Base-by-base conservation (phyloP, 2,113 vertebrate genomes). In the Rostratula benghalensis region DNA sequence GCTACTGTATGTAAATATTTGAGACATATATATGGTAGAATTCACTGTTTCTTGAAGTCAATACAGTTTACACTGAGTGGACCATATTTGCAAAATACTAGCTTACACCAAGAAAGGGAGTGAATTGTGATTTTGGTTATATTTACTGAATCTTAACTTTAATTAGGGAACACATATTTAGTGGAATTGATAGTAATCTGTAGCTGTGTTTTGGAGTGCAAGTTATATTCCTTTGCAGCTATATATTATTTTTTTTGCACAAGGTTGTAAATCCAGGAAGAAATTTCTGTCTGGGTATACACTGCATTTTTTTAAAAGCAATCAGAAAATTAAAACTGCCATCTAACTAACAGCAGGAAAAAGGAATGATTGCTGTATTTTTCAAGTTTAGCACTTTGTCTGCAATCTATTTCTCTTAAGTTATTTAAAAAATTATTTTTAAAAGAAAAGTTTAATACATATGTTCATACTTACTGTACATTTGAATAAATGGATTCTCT, bases 51-150 rank as follows among this genome's bases (percentile, higher is more conserved):
- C 74, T 94, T 92, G 69, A 78, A 96, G 93, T 97, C 94, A 97
- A 56, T 88, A 88, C 92, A 74, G 95, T 96, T 97, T 95, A 94
- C 95, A 95, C 89, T 57, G 64, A 94, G 89, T 92, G 87, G 95
- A 91, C 94, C 96, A 96, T 95, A 96, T 97, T 97, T 91, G 95
- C 94, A 97, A 96, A 96, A 91, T 85, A 33, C 4, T 80, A 48
- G 39, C 87, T 90, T 88, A 80, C 37, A 86, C 57, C 51, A 77
- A 87, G 85, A 93, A 90, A 90, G 69, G 73, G 87, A 83, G 43
- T 60, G 78, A 89, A 50, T 81, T 78, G 80, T 84, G 73, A 81
- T 95, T 95, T 95, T 8, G 6, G 70, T 84, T 91, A 3, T 68
- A 65, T 91, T 93, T 95, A 93, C 87, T 90, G 87, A 78, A 25